A percentile compares a stretch with the other conserved stretches of the same genome.
phyloP scores from a whole-genome alignment of 2,888 invertebrate genomes.

The Lasioglossum oenotherae region DNA sequence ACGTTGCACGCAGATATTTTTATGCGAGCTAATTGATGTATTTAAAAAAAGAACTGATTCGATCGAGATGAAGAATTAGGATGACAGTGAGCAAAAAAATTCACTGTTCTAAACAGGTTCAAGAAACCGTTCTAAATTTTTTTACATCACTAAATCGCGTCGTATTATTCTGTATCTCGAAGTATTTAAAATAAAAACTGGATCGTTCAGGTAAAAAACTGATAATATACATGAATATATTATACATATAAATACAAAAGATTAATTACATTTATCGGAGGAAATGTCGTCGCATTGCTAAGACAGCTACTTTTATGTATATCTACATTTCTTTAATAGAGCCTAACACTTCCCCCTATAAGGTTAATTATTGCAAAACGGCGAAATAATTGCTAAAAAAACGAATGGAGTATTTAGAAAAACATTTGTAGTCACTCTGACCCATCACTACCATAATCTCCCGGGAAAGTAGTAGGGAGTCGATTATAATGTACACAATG shows the following conservation, averaged over 20 bases:
- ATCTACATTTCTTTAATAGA: neutral
- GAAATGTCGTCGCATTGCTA: too few relatives aligned
- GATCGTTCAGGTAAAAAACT: neutral
- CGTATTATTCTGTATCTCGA: neutral
- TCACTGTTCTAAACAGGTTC: too few relatives aligned
- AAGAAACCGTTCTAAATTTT: too few relatives aligned
- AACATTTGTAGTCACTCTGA: neutral
- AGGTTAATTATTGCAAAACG: neutral
- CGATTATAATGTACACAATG: neutral
- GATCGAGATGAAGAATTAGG: too few relatives aligned
- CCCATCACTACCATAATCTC: neutral
- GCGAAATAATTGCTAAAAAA: neutral
- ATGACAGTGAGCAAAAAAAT: too few relatives aligned
- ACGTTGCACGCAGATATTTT: too few relatives aligned
- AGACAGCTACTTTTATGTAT: neutral
- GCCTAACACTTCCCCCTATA: neutral
- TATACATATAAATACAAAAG: neutral
- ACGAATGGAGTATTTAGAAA: neutral
- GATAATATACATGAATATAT: conserved; percentile 2
- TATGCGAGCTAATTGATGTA: too few relatives aligned
- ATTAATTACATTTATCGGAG: neutral
- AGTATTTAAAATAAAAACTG: neutral
- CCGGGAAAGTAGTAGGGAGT: neutral
- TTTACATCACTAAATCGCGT: too few relatives aligned
- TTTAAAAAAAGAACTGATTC: too few relatives aligned